Conservation (phyloP, 2,113 vertebrate genomes). For the Odobenus rosmarus region DNA sequence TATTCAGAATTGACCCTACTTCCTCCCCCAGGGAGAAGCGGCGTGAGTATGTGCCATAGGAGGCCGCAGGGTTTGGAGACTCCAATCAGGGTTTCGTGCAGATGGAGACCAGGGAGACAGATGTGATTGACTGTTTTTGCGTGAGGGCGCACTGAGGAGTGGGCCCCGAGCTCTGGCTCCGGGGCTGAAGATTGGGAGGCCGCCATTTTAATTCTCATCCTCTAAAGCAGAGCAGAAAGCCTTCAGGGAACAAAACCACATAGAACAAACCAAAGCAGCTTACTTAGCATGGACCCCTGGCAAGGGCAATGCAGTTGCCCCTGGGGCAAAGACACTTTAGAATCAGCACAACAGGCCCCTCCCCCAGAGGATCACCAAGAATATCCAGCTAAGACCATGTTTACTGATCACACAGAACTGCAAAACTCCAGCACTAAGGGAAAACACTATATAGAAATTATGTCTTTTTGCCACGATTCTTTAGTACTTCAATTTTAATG, state of each 20-base stretch:
- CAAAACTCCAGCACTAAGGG: too few relatives aligned
- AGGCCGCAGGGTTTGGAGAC: neutral
- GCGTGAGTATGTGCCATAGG: neutral
- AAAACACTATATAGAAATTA: too few relatives aligned
- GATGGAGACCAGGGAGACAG: neutral
- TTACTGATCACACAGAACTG: neutral
- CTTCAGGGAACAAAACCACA: neutral
- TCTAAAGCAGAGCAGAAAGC: neutral
- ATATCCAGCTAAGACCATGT: neutral
- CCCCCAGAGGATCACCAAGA: neutral
- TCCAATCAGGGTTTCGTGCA: neutral
- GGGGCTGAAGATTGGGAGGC: neutral
- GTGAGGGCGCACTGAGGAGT: neutral
- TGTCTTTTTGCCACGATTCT: too few relatives aligned
- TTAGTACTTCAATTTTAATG: too few relatives aligned
- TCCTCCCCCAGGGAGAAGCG: rapidly evolving
- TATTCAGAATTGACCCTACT: neutral
- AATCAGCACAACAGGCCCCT: neutral
- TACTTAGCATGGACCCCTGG: neutral
- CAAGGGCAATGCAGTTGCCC: neutral
- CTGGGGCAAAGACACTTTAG: neutral
- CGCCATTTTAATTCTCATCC: neutral
- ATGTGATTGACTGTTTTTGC: neutral
- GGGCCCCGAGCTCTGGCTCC: neutral
- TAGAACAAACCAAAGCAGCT: neutral